Conservation (phyloP, 2,113 vertebrate species). For the Eurystomus gularis region DNA sequence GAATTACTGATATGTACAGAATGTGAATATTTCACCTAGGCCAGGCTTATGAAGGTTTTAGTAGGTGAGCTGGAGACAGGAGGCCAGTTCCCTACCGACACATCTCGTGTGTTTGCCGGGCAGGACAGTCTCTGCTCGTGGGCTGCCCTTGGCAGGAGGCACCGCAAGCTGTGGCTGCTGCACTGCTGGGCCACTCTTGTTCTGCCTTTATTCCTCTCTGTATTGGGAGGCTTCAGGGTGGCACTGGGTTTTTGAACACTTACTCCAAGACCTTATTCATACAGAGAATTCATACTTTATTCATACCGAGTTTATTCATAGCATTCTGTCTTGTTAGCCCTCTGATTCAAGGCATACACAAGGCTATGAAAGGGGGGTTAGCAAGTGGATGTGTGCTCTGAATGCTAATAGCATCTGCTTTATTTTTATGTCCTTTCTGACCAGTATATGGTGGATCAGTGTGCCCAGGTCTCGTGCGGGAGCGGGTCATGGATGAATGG, state of each 20-base stretch:
- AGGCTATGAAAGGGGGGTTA: slow-evolving; percentile 65
- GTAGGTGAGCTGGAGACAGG: background rate
- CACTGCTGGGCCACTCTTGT: background rate
- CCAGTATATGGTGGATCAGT: slow-evolving; percentile 26
- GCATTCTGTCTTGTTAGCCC: slow-evolving; percentile 58
- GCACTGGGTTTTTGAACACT: slow-evolving; percentile 7
- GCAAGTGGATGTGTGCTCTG: slow-evolving; percentile 45
- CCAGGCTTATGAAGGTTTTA: background rate
- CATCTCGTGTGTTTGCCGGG: background rate
- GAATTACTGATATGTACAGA: background rate
- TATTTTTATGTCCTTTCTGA: slow-evolving; percentile 39
- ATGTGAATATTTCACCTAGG: background rate
- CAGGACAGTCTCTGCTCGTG: background rate
- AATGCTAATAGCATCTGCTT: slow-evolving; percentile 65
- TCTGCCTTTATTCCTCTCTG: slow-evolving; percentile 5
- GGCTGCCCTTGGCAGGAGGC: background rate
- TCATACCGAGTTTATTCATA: slow-evolving; percentile 63
- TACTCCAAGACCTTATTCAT: slow-evolving; percentile 48
- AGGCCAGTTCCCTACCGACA: background rate
- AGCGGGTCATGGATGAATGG: slow-evolving; percentile 21
- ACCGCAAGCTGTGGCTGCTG: background rate
- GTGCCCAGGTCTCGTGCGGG: slow-evolving; percentile 46
- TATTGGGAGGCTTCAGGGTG: slow-evolving; percentile 4
- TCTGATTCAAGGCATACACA: slow-evolving; percentile 56
- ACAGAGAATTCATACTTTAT: slow-evolving; percentile 63